Evolutionary conservation across 2,888 invertebrate genomes (phyloP).

Genomic region (Nipponacmea schrenckii): DNA sequence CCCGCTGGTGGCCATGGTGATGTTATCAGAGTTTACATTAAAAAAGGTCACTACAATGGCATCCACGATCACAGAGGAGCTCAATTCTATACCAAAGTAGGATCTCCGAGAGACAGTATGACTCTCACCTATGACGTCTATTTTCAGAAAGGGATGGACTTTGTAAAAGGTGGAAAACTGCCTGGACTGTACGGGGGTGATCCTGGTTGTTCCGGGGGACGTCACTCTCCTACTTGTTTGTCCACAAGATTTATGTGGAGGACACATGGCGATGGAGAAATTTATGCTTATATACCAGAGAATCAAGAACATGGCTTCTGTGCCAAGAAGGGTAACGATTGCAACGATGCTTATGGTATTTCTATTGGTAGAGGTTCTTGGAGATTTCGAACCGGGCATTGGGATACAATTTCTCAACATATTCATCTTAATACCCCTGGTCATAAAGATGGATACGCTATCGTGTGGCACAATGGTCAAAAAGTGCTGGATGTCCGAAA

Average conservation of each 20-base stretch:
- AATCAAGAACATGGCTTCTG: slow-evolving; percentile 34
- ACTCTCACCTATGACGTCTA: slow-evolving; percentile 27
- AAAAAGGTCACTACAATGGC: slow-evolving; percentile 2
- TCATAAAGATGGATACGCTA: slow-evolving; percentile 37
- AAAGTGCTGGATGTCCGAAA: slow-evolving; percentile 24
- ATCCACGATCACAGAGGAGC: slow-evolving; percentile 4
- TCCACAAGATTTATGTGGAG: slow-evolving; percentile 56
- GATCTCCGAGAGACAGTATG: slow-evolving; percentile 3
- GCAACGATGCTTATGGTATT: slow-evolving; percentile 32
- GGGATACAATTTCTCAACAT: slow-evolving; percentile 43
- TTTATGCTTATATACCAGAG: slow-evolving; percentile 49
- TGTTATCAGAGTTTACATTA: slow-evolving; percentile 12
- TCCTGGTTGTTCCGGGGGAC: slow-evolving; percentile 44
- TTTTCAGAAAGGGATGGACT: slow-evolving; percentile 29
- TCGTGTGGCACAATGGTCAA: slow-evolving; percentile 39
- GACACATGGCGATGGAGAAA: slow-evolving; percentile 46
- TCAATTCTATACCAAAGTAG: slow-evolving; percentile 13
- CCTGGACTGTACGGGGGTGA: slow-evolving; percentile 38
- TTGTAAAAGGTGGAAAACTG: slow-evolving; percentile 36
- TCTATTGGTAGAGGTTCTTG: slow-evolving; percentile 26
- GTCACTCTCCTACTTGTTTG: slow-evolving; percentile 43
- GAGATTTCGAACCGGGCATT: slow-evolving; percentile 18
- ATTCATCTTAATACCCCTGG: slow-evolving; percentile 39
- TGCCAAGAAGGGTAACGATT: slow-evolving; percentile 24
- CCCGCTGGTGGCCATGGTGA: slow-evolving; percentile 30